Evolutionary conservation across 2,113 vertebrate genomes (phyloP).

Genomic region (Gulo gulo): DNA sequence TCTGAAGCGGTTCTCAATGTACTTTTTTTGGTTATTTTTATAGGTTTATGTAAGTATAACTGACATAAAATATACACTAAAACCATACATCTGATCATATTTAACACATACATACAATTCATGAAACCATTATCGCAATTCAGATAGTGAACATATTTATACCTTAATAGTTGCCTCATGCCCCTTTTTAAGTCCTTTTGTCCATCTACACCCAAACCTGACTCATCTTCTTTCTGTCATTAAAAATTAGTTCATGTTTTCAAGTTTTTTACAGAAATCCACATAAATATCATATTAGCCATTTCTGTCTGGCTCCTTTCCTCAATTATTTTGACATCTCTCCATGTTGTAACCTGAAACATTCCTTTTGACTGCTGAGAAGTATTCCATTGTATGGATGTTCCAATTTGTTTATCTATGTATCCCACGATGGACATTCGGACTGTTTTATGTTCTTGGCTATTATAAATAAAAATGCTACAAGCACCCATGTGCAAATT

Average conservation of each 20-base stretch:
- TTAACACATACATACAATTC: not conserved
- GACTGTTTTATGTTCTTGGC: not conserved
- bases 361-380: not conserved
- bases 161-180: not conserved
- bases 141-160: not conserved
- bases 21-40: not conserved
- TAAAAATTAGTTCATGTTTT: not conserved
- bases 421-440: not conserved
- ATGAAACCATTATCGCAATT: not conserved
- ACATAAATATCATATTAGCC: not conserved
- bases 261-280: not conserved
- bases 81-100: not conserved
- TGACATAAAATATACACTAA: not conserved
- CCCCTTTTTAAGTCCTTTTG: not conserved
- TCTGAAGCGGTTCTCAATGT: not conserved
- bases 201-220: not conserved
- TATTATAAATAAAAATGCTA: not conserved
- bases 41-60: not conserved
- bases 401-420: not conserved
- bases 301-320: not conserved
- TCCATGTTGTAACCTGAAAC: not conserved
- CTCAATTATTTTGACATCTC: not conserved
- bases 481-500: not conserved
- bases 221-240: not conserved
- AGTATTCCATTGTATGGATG: not conserved